A percentile compares a stretch with the other conserved stretches of the same genome.
Conservation (phyloP, 1,140 invertebrate species). For the Pectinophora gossypiella region DNA sequence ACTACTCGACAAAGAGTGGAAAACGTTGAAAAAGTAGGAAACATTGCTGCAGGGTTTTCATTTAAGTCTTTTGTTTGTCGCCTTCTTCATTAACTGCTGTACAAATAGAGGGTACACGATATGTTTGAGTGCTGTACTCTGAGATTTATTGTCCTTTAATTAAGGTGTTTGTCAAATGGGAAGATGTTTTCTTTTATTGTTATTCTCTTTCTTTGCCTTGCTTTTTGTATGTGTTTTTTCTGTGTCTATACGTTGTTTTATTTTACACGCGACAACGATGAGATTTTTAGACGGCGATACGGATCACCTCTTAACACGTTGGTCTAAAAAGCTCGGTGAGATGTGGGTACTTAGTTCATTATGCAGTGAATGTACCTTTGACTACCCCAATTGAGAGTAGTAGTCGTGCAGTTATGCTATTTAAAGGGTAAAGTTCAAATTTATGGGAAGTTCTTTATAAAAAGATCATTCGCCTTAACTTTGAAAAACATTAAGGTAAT, state of each 20-base stretch:
- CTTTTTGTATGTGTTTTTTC: background rate
- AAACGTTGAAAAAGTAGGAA: constrained; percentile 1
- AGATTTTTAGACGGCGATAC: no score
- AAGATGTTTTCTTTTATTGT: background rate
- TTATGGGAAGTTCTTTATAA: no score
- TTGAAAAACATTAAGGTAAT: no score
- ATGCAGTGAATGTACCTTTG: no score
- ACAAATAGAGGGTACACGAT: background rate
- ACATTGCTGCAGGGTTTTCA: background rate
- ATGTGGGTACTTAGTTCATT: no score
- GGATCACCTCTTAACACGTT: no score
- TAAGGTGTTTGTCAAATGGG: background rate
- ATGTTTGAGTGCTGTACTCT: background rate
- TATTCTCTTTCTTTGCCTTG: background rate
- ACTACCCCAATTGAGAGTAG: no score
- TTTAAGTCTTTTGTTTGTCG: constrained; percentile 1
- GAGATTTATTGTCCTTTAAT: background rate
- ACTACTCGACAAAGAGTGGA: background rate
- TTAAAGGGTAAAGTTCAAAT: no score
- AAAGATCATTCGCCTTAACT: no score
- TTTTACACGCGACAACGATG: no score
- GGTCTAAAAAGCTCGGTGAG: no score
- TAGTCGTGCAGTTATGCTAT: no score
- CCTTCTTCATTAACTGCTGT: background rate
- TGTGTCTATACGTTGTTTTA: background rate